Percentiles rank a stretch among this genome's conserved stretches.
phyloP scores from a whole-genome alignment of 37 sponge, comb jelly and placozoan species.

The Aplysina aerophoba region DNA sequence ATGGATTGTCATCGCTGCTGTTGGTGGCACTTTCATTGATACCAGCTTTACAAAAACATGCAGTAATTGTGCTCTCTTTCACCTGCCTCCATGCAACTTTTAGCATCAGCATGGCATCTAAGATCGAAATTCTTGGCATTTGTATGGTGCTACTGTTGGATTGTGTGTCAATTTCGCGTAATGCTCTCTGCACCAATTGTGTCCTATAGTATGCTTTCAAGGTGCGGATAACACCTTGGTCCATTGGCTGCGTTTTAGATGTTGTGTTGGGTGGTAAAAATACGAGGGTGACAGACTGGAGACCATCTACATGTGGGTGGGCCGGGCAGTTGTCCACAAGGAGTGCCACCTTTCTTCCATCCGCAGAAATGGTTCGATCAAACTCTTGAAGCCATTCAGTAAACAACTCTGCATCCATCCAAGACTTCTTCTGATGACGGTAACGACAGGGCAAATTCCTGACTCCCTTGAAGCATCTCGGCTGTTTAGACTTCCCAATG shows the following conservation, averaged over 20 bases:
- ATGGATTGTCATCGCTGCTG: neutral
- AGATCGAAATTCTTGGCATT: too few species aligned
- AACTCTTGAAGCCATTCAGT: conserved; percentile 3
- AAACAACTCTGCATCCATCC: conserved; percentile 5
- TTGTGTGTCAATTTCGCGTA: too few species aligned
- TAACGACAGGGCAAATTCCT: conserved; percentile 21
- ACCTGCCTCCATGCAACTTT: too few species aligned
- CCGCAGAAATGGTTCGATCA: neutral
- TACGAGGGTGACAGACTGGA: conserved; percentile 1
- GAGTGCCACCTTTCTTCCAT: conserved; percentile 5
- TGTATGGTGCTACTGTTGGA: too few species aligned
- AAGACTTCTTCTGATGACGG: neutral
- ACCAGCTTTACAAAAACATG: too few species aligned
- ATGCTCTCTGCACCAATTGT: neutral
- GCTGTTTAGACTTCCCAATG: conserved; percentile 25
- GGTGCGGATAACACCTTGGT: conserved; percentile 24
- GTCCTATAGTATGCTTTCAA: conserved; percentile 14
- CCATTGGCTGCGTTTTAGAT: conserved; percentile 12
- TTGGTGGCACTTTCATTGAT: conserved; percentile 8
- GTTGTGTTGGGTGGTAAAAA: conserved; percentile 20
- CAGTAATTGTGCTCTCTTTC: too few species aligned
- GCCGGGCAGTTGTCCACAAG: conserved; percentile 18
- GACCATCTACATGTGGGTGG: conserved; percentile 1
- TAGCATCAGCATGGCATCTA: too few species aligned
- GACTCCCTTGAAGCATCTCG: conserved; percentile 2